phyloP scores from a whole-genome alignment of 30 jellyfish, hydroid and myxozoan species.

The Sanderia malayensis region DNA sequence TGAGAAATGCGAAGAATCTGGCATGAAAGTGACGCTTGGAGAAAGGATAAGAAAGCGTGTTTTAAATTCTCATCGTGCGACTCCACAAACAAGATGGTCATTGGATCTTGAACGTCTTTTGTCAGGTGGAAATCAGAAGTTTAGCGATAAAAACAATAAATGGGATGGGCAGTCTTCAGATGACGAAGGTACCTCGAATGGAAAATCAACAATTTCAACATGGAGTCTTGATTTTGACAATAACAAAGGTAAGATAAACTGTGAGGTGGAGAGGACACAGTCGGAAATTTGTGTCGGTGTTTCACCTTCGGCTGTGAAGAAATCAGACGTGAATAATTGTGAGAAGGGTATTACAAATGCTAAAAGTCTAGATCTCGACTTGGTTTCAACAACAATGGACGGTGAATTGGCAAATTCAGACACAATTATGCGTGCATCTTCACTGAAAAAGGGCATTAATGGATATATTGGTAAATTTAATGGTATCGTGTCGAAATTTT shows the following conservation, averaged over 20 bases:
- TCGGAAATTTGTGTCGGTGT: conserved; percentile 52
- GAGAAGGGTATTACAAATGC: conserved; percentile 55
- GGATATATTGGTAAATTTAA: conserved; percentile 53
- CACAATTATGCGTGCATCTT: neutral
- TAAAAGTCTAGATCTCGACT: conserved; percentile 52
- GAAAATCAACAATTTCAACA: conserved; percentile 31
- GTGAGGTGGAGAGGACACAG: conserved; percentile 36
- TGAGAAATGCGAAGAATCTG: conserved; percentile 28
- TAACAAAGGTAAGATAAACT: conserved; percentile 8
- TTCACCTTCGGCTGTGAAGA: conserved; percentile 27
- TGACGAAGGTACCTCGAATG: neutral
- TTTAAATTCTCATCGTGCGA: conserved; percentile 28
- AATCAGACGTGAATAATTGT: conserved; percentile 2
- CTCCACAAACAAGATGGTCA: conserved; percentile 65
- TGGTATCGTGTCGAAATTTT: conserved; percentile 60
- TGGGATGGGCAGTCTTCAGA: conserved; percentile 47
- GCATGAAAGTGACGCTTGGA: neutral
- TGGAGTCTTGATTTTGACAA: conserved; percentile 59
- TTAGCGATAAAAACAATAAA: conserved; percentile 17
- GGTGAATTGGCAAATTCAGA: conserved; percentile 11
- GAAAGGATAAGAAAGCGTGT: conserved; percentile 51
- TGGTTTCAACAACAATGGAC: conserved; percentile 10
- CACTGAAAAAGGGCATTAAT: conserved; percentile 37
- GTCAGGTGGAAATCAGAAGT: conserved; percentile 37
- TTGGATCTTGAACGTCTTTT: conserved; percentile 54